These are phyloP conservation scores for Anorthoa munda DNA, from an alignment of 2,888 invertebrate species.

Conservation along the genomic window DNA sequence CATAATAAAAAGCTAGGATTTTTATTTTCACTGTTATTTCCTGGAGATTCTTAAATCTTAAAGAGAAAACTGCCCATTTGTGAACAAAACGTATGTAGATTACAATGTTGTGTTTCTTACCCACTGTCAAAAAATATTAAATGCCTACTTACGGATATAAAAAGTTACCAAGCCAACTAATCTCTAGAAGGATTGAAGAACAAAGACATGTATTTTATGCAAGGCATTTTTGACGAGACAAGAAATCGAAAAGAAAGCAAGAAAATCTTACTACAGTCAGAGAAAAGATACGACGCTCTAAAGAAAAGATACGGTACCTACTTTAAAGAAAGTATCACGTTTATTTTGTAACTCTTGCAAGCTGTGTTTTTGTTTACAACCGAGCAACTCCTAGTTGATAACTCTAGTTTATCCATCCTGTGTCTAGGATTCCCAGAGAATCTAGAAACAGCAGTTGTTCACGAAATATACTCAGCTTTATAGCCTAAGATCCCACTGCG, in stretches of 20 bases:
- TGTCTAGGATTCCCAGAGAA: slow-evolving; percentile 7
- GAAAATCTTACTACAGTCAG: background rate
- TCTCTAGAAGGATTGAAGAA: background rate
- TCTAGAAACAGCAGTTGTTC: slow-evolving; percentile 29
- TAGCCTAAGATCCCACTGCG: too few relatives aligned
- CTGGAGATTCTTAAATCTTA: background rate
- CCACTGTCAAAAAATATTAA: background rate
- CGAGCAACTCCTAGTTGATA: slow-evolving; percentile 13
- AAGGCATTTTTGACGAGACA: slow-evolving; percentile 21
- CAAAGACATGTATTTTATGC: slow-evolving; percentile 1
- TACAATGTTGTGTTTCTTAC: background rate
- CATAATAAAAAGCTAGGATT: background rate
- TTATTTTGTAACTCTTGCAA: slow-evolving; percentile 40
- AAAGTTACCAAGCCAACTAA: slow-evolving; percentile 1
- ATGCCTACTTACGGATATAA: background rate
- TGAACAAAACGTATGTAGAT: background rate
- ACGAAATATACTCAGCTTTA: slow-evolving; percentile 18
- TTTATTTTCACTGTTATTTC: background rate
- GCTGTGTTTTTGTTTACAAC: slow-evolving; percentile 30
- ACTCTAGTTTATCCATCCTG: slow-evolving; percentile 16
- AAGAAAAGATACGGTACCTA: slow-evolving; percentile 31
- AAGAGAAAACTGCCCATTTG: background rate
- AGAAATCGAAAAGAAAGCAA: slow-evolving; percentile 1
- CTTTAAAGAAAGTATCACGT: slow-evolving; percentile 41
- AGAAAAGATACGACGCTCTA: slow-evolving; percentile 6